Percentiles rank a stretch among this genome's conserved stretches.
Evolutionary conservation across 1,140 invertebrate genomes (phyloP).

Genomic region (Hylyphantes graminicola): DNA sequence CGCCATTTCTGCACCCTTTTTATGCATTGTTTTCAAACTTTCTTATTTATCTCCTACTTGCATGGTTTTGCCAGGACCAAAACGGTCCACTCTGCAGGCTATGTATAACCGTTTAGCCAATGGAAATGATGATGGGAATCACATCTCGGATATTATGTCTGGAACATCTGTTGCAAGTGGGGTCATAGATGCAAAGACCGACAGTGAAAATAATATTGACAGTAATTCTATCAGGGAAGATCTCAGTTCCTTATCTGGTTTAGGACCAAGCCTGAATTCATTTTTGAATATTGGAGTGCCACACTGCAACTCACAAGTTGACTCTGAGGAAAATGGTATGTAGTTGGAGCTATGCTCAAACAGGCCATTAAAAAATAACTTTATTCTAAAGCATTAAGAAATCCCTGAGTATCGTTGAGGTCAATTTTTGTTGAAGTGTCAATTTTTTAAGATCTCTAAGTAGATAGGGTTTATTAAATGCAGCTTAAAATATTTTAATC

Average conservation of each 20-base stretch:
- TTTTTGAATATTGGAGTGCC: slow-evolving; percentile 55
- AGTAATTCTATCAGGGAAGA: slow-evolving; percentile 41
- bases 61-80: slow-evolving; percentile 67
- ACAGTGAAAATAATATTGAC: slow-evolving; percentile 36
- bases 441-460: no score
- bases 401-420: neutral
- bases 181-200: slow-evolving; percentile 31
- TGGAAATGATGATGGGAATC: slow-evolving; percentile 66
- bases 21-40: slow-evolving; percentile 38
- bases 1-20: slow-evolving; percentile 25
- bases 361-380: slow-evolving; percentile 2
- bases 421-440: no score
- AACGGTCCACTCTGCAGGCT: slow-evolving; percentile 69
- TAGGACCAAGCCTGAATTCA: slow-evolving; percentile 48
- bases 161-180: slow-evolving; percentile 39
- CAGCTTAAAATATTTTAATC: no score
- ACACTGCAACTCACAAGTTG: slow-evolving; percentile 21
- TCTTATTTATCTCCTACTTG: slow-evolving; percentile 49
- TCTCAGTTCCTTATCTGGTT: slow-evolving; percentile 53
- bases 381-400: no score
- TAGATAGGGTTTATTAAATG: no score
- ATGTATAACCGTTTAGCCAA: slow-evolving; percentile 69
- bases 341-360: slow-evolving; percentile 25
- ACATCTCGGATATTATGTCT: slow-evolving; percentile 37
- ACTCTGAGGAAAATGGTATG: slow-evolving; percentile 58